A percentile compares a stretch with the other conserved stretches of the same genome.
These are phyloP conservation scores for Xestoiulus laeticollis DNA, from an alignment of 2,888 invertebrate genomes.

Conservation along the genomic window DNA sequence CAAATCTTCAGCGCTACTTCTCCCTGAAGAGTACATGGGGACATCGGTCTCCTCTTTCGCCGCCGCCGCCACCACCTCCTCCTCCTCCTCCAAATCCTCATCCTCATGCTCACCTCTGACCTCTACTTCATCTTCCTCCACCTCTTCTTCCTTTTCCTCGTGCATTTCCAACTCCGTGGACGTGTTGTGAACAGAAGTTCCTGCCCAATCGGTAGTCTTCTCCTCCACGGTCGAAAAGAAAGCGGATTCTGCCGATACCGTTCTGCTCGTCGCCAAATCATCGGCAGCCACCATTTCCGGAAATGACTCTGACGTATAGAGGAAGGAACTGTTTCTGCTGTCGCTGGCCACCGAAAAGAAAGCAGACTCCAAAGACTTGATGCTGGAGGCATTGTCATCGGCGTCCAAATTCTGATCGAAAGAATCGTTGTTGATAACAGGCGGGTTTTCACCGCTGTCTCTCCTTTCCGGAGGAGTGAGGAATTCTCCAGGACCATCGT, in stretches of 20 bases:
- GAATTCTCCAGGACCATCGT: slow-evolving; percentile 48
- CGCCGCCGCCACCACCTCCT: slow-evolving; percentile 50
- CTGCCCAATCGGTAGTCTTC: slow-evolving; percentile 53
- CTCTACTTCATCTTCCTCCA: background rate
- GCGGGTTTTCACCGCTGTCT: slow-evolving; percentile 59
- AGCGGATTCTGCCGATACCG: slow-evolving; percentile 58
- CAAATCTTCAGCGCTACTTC: background rate
- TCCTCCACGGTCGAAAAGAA: slow-evolving; percentile 59
- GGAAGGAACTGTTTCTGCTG: slow-evolving; percentile 56
- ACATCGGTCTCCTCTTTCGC: slow-evolving; percentile 55
- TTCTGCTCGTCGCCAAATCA: slow-evolving; percentile 55
- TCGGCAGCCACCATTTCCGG: slow-evolving; percentile 54
- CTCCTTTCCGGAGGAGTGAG: slow-evolving; percentile 55
- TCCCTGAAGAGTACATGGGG: background rate
- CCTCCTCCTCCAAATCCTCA: slow-evolving; percentile 42
- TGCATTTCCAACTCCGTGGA: slow-evolving; percentile 40
- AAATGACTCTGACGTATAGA: slow-evolving; percentile 55
- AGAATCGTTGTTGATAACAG: background rate
- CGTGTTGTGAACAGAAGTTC: slow-evolving; percentile 19
- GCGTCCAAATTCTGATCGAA: slow-evolving; percentile 60
- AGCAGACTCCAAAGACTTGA: slow-evolving; percentile 58
- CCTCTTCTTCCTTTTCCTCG: slow-evolving; percentile 46
- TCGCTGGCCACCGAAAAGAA: slow-evolving; percentile 58
- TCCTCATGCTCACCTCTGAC: background rate
- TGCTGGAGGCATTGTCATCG: slow-evolving; percentile 60